phyloP scores from a whole-genome alignment of 2,113 vertebrate genomes.

The Dromiciops gliroides region DNA sequence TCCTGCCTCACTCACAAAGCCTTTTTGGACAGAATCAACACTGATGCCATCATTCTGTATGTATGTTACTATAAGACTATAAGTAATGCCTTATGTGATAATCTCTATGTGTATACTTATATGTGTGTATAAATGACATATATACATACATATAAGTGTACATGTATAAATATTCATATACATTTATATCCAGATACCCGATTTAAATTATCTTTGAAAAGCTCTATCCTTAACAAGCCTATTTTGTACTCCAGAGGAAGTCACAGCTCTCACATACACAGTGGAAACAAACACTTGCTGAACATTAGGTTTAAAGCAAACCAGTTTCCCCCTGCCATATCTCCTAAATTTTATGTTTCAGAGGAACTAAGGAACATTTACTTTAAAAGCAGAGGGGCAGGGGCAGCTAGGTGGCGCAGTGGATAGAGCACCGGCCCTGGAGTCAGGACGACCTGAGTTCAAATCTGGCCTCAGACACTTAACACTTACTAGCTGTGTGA shows the following conservation, averaged over 20 bases:
- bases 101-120: neutral
- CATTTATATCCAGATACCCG: neutral
- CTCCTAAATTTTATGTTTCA: neutral
- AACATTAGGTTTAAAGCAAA: neutral
- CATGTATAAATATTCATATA: neutral
- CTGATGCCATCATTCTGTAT: neutral
- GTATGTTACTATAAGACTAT: too few relatives aligned
- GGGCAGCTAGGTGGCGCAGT: too few relatives aligned
- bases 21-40: too few relatives aligned
- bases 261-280: neutral
- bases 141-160: neutral
- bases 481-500: too few relatives aligned
- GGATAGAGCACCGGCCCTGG: too few relatives aligned
- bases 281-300: neutral
- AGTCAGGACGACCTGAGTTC: too few relatives aligned
- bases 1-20: neutral
- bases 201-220: neutral
- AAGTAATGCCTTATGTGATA: neutral
- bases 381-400: too few relatives aligned
- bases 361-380: neutral
- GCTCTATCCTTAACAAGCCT: neutral
- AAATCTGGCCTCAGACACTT: too few relatives aligned
- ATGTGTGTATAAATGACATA: neutral
- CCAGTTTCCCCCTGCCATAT: neutral
- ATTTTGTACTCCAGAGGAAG: neutral